phyloP scores from a whole-genome alignment of 2,888 invertebrate genomes.

The Ophioninae sp. region DNA sequence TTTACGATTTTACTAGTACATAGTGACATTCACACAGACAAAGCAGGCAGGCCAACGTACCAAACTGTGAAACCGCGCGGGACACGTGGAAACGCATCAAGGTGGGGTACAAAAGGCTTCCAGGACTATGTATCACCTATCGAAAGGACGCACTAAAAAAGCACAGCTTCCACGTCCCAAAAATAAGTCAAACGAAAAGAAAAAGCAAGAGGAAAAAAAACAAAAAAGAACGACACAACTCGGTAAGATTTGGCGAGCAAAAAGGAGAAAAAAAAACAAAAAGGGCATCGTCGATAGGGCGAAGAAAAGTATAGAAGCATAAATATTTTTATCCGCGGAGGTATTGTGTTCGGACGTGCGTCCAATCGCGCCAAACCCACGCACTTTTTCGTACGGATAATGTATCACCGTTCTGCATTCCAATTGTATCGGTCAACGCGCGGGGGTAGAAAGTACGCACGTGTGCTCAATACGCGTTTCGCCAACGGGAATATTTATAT shows the following conservation, averaged over 20 bases:
- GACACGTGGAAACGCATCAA: constrained; percentile 22
- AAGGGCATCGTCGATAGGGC: background rate
- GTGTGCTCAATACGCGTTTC: background rate
- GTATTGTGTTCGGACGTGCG: constrained; percentile 1
- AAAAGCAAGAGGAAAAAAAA: constrained; percentile 23
- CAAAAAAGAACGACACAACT: constrained; percentile 14
- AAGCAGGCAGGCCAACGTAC: background rate
- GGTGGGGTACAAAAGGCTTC: constrained; percentile 54
- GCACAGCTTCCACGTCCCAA: constrained; percentile 9
- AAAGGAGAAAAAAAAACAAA: background rate
- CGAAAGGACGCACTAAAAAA: constrained; percentile 54
- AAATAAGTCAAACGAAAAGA: background rate
- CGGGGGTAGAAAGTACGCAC: background rate
- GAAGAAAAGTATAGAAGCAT: constrained; percentile 27
- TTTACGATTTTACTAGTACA: constrained; percentile 60
- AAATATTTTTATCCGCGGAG: constrained; percentile 25
- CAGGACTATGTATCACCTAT: constrained; percentile 52
- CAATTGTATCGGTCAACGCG: constrained; percentile 47
- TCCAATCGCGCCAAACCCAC: constrained; percentile 41
- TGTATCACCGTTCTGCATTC: constrained; percentile 50
- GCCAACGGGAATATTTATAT: background rate
- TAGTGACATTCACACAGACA: constrained; percentile 36
- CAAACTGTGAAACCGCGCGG: constrained; percentile 21
- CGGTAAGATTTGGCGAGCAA: constrained; percentile 50
- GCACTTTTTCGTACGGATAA: constrained; percentile 35